Conservation (phyloP, 1,140 invertebrate genomes). For the Scaptomyza pallida region DNA sequence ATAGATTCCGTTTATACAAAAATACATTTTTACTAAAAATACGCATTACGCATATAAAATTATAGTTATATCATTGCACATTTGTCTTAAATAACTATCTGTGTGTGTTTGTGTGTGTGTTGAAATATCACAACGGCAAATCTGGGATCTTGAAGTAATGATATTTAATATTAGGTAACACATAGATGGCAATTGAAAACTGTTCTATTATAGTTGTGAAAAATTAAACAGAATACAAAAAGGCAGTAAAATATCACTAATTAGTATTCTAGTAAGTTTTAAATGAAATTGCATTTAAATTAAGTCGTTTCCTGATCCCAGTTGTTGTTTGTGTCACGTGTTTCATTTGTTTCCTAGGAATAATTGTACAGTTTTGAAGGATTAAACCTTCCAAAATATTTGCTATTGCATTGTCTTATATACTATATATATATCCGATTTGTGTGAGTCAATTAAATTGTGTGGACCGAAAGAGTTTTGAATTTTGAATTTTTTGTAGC, state of each 20-base stretch:
- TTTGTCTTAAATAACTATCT: conserved; percentile 53
- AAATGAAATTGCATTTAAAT: background rate
- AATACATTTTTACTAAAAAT: conserved; percentile 81
- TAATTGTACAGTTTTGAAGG: conserved; percentile 41
- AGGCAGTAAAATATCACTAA: background rate
- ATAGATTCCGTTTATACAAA: conserved; percentile 68
- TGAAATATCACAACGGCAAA: conserved; percentile 20
- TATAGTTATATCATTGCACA: conserved; percentile 64
- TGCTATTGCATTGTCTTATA: conserved; percentile 41
- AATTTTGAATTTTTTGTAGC: conserved; percentile 4
- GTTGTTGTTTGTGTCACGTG: conserved; percentile 24
- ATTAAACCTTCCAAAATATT: conserved; percentile 27
- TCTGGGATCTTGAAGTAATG: conserved; percentile 46
- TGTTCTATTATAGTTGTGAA: background rate
- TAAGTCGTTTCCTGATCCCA: conserved; percentile 26
- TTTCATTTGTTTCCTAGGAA: conserved; percentile 31
- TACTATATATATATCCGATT: conserved; percentile 62
- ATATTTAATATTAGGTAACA: background rate
- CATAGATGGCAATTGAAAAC: background rate
- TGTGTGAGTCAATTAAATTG: conserved; percentile 79
- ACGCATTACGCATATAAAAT: conserved; percentile 70
- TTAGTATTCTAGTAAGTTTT: background rate
- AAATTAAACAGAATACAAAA: background rate
- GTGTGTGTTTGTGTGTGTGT: conserved; percentile 20
- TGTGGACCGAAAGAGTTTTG: conserved; percentile 59